A percentile compares a stretch with the other conserved stretches of the same genome.
phyloP scores from a whole-genome alignment of 2,888 invertebrate species.

The Liopterus haemorrhoidalis region DNA sequence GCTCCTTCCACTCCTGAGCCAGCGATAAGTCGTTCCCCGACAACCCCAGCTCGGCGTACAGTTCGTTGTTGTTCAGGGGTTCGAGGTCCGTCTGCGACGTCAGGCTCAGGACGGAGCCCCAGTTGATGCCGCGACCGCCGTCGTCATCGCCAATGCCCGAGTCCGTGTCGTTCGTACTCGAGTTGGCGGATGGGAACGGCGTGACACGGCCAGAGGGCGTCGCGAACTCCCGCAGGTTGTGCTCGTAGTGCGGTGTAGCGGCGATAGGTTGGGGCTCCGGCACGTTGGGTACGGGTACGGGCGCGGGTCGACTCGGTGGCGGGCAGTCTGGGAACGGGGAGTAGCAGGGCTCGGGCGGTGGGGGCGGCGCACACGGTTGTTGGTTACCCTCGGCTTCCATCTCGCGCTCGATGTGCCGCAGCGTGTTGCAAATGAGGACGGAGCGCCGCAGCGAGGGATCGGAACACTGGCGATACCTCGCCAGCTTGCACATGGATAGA shows the following conservation, averaged over 20 bases:
- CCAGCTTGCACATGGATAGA: conserved; percentile 86
- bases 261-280: conserved; percentile 44
- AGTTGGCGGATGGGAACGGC: conserved; percentile 56
- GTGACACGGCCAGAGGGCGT: conserved; percentile 59
- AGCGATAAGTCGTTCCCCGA: conserved; percentile 47
- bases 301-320: conserved; percentile 40
- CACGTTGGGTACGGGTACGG: conserved; percentile 34
- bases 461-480: conserved; percentile 78
- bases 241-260: conserved; percentile 42
- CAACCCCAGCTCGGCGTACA: conserved; percentile 65
- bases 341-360: conserved; percentile 43
- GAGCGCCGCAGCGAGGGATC: conserved; percentile 85
- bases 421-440: conserved; percentile 88
- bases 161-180: conserved; percentile 56
- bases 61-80: conserved; percentile 73
- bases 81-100: conserved; percentile 82
- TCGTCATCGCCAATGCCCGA: conserved; percentile 73
- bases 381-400: conserved; percentile 64
- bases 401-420: conserved; percentile 82
- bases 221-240: conserved; percentile 47
- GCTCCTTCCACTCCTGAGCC: conserved; percentile 59
- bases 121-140: conserved; percentile 75
- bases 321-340: conserved; percentile 45
- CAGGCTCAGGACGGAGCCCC: conserved; percentile 84
- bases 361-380: conserved; percentile 46